Percentiles rank a stretch among this genome's conserved stretches.
Conservation (phyloP, 2,888 invertebrate genomes). For the Lypha dubia region DNA sequence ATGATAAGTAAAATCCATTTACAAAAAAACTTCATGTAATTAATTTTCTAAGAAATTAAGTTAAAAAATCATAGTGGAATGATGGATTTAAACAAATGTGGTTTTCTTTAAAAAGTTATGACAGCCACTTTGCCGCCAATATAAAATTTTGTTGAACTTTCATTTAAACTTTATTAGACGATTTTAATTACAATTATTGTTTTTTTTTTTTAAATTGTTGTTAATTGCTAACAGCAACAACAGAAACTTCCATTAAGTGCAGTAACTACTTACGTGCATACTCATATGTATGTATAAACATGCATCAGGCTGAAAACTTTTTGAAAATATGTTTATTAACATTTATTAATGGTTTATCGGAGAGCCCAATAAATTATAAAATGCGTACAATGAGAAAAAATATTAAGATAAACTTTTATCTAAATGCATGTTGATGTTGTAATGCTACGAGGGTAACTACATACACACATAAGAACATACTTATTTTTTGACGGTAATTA, state of each 20-base stretch:
- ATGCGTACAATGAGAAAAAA: neutral
- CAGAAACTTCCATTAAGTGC: neutral
- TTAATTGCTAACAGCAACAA: neutral
- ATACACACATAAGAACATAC: too few species aligned
- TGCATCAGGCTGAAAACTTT: too few species aligned
- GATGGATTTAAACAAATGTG: neutral
- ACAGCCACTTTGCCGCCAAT: conserved; percentile 25
- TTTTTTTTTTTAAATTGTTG: neutral
- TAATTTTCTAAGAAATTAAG: neutral
- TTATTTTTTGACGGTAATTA: too few species aligned
- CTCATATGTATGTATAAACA: too few species aligned
- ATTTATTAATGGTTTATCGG: conserved; percentile 39
- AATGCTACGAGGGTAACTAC: neutral
- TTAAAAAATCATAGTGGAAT: conserved; percentile 4
- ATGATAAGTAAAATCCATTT: neutral
- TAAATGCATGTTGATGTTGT: neutral
- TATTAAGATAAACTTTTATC: conserved; percentile 13
- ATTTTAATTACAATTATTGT: neutral
- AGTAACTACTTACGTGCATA: neutral
- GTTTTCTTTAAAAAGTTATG: conserved; percentile 2
- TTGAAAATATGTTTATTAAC: conserved; percentile 31
- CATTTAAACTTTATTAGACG: conserved; percentile 8
- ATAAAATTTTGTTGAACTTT: conserved; percentile 13
- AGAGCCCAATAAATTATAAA: neutral
- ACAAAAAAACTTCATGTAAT: neutral